Evolutionary conservation across 2,113 vertebrate species (phyloP).

Genomic region (Brachypodius melanocephalos): DNA sequence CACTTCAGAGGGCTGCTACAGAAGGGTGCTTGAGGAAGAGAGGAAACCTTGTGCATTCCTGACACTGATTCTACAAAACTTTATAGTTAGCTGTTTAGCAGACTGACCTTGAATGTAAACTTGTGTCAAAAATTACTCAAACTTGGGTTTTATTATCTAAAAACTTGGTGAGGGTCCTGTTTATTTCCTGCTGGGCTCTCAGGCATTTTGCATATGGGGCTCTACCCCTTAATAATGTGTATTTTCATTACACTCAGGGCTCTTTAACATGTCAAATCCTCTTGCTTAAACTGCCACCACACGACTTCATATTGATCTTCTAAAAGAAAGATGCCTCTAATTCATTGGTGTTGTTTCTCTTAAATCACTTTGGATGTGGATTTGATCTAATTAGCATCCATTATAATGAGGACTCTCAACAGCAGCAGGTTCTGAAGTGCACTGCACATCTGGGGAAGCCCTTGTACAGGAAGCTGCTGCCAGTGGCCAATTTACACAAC

Average conservation of each 20-base stretch:
- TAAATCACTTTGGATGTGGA: conserved; percentile 37
- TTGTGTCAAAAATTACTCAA: background rate
- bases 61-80: background rate
- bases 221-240: background rate
- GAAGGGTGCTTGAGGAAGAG: background rate
- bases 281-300: background rate
- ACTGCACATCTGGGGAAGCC: conserved; percentile 50
- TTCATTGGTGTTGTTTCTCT: conserved; percentile 11
- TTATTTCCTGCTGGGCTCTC: background rate
- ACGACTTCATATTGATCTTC: background rate
- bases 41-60: background rate
- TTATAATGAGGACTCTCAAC: conserved; percentile 38
- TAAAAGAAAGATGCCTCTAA: background rate
- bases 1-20: background rate
- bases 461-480: conserved; percentile 60
- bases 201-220: background rate
- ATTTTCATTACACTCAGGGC: background rate
- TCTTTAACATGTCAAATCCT: conserved; percentile 24
- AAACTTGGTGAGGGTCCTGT: background rate
- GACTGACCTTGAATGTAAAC: background rate
- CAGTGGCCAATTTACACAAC: conserved; percentile 42
- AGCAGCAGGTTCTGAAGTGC: conserved; percentile 21
- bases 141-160: background rate
- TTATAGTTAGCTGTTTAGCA: background rate
- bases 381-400: conserved; percentile 49